phyloP scores from a whole-genome alignment of 2,888 invertebrate species.

The Stomorhina lunata region DNA sequence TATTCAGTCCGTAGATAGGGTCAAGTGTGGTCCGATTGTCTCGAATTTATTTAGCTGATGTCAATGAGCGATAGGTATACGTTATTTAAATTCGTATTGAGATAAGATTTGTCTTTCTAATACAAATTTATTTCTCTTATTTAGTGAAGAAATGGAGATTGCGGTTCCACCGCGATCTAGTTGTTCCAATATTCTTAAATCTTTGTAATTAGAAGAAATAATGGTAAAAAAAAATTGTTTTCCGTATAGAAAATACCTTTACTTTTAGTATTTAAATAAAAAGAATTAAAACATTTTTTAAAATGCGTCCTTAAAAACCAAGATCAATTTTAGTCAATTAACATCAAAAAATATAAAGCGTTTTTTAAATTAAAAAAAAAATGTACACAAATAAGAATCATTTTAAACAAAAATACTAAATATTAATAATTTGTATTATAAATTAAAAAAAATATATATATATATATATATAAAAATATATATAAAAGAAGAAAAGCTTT shows the following conservation, averaged over 20 bases:
- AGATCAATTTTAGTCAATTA: conserved; percentile 79
- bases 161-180: no score
- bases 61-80: no score
- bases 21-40: no score
- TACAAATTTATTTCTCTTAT: no score
- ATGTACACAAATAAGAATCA: conserved; percentile 35
- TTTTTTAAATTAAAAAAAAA: conserved; percentile 63
- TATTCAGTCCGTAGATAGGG: no score
- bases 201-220: no score
- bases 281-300: conserved; percentile 58
- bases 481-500: conserved; percentile 62
- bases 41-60: no score
- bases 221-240: neutral
- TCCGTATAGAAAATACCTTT: neutral
- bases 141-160: no score
- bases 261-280: conserved; percentile 9
- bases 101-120: no score
- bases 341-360: conserved; percentile 68
- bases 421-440: conserved; percentile 49
- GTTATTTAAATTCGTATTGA: no score
- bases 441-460: conserved; percentile 22
- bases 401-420: conserved; percentile 43
- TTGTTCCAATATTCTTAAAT: no score
- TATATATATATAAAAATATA: no score
- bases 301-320: conserved; percentile 76